Evolutionary conservation across 2,113 vertebrate genomes (phyloP).

Genomic region (Calypte anna): DNA sequence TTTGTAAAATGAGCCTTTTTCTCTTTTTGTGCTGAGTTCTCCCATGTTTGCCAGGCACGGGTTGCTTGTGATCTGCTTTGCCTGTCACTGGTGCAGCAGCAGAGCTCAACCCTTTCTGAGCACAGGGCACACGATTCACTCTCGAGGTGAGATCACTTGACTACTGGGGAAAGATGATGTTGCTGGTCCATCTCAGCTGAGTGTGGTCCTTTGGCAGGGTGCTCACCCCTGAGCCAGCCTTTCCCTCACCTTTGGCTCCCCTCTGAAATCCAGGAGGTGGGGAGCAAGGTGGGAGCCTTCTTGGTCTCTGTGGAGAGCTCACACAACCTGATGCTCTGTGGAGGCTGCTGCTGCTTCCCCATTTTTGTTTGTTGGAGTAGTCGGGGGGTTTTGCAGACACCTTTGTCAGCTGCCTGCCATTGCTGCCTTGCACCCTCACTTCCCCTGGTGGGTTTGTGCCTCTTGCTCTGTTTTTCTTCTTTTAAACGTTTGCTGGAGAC

Average conservation of each 20-base stretch:
- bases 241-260: not conserved
- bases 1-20: not conserved
- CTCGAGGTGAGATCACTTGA: not conserved
- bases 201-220: not conserved
- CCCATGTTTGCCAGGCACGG: rapidly evolving
- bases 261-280: not conserved
- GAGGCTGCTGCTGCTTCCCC: constrained; percentile 37
- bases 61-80: not conserved
- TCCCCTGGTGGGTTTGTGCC: no score
- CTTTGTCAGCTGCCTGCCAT: not conserved
- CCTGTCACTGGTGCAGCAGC: not conserved
- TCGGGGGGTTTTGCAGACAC: not conserved
- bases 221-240: not conserved
- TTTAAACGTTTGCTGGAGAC: constrained; percentile 29
- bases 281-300: not conserved
- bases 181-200: not conserved
- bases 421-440: no score
- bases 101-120: not conserved
- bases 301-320: not conserved
- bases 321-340: not conserved
- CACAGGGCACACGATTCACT: not conserved
- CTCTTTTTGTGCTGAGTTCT: not conserved
- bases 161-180: not conserved
- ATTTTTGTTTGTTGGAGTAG: not conserved
- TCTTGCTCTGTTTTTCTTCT: no score